Base-by-base conservation (phyloP, 2,888 invertebrate genomes). In the Caenorhabditis sinica region DNA sequence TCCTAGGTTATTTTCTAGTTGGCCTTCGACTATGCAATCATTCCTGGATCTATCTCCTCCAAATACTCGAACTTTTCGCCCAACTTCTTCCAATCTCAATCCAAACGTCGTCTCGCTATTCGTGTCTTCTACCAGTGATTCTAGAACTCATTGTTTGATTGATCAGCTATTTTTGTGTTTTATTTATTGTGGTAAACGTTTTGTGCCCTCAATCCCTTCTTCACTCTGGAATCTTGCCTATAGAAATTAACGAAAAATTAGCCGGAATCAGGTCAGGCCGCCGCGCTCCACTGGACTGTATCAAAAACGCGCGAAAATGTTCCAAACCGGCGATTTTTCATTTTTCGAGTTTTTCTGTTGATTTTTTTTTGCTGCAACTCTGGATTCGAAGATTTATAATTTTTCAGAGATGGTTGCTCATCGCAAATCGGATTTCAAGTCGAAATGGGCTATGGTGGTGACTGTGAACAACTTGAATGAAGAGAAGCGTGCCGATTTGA, bases 381-480 rank as follows among this genome's bases (percentile, higher is more conserved):
- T n/a, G 1, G n/a, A 20, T 49, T n/a, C 49, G 0, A 20, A 20
- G 5, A 20, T 49, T 20, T 49, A 40, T 40, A 6, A 20, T n/a
- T 53, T 30, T 61, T 20, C 45, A 65, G 65, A 28, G 25, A 80
- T 80, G 80, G 80, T 80, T 66, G 72, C 58, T 49, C 80, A 72
- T 40, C 33, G 43, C 30, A 72, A 66, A 28, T 56, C 72, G n/a
- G 80, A 80, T 49, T 80, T 80, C 72, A 65, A 80, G 56, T 80
- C 84, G 51, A 80, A 85, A 77, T 85, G 85, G 85, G 85, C 81
- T 9, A 61, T 85, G 72, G 63, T 85, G 8, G 60, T 63, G 15
- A 68, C 85, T 33, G 73, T 73, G 25, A 51, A 77, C 6, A 66
- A 66, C n/a, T 25, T 76, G n/a, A 73, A 80, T 56, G 76, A 82